phyloP scores from a whole-genome alignment of 2,888 invertebrate genomes.

The Eristalis tenax region DNA sequence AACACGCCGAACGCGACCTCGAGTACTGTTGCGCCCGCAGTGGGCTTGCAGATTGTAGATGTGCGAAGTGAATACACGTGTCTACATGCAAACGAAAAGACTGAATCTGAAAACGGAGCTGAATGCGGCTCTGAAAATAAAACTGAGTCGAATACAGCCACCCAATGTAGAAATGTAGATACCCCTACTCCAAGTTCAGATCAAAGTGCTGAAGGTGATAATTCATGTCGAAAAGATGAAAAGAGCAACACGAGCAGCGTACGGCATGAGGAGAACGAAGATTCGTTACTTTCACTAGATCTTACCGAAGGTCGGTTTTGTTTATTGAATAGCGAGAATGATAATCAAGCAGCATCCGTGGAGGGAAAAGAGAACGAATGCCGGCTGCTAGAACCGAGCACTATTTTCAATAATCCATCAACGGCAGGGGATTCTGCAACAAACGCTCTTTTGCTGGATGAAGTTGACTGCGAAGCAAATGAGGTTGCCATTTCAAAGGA shows the following conservation, averaged over 20 bases:
- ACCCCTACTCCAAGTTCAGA: background rate
- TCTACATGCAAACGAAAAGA: slow-evolving; percentile 29
- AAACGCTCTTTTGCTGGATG: background rate
- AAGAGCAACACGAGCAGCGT: background rate
- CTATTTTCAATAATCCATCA: background rate
- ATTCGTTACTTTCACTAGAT: background rate
- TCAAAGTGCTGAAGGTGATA: background rate
- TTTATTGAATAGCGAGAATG: too few species aligned
- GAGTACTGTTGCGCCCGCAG: background rate
- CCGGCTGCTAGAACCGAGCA: background rate
- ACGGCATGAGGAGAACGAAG: background rate
- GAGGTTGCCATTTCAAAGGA: background rate
- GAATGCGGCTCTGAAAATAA: background rate
- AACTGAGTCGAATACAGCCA: background rate
- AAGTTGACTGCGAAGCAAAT: background rate
- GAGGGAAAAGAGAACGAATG: background rate
- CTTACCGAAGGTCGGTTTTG: background rate
- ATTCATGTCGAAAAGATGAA: background rate
- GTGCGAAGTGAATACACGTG: slow-evolving; percentile 46
- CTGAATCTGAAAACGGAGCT: slow-evolving; percentile 43
- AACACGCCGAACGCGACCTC: background rate
- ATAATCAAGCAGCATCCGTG: background rate
- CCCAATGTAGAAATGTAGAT: background rate
- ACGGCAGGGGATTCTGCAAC: background rate
- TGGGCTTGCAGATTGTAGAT: slow-evolving; percentile 39